Percentiles rank a stretch among this genome's conserved stretches.
phyloP scores from a whole-genome alignment of 35 echinoderm and acorn worm genomes.

The Apostichopus parvimensis region DNA sequence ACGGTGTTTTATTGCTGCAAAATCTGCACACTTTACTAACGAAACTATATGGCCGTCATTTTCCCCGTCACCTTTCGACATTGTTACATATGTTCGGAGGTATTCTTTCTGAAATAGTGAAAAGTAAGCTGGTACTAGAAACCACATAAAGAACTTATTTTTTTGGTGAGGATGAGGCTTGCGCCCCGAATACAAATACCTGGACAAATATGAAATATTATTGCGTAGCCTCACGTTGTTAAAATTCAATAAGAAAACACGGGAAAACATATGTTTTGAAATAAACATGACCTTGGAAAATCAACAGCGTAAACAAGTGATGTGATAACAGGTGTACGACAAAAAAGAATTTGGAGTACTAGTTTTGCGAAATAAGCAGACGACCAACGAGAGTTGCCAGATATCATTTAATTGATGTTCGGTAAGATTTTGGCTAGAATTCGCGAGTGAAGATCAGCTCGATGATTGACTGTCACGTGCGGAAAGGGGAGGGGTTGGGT shows the following conservation, averaged over 20 bases:
- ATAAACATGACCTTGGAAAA: background rate
- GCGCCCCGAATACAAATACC: background rate
- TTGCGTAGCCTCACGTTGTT: background rate
- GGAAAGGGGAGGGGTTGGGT: no score
- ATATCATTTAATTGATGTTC: no score
- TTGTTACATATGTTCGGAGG: background rate
- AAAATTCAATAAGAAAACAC: background rate
- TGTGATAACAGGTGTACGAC: background rate
- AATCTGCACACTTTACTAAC: constrained; percentile 75
- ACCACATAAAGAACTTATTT: no score
- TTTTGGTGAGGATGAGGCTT: background rate
- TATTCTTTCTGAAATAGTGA: no score
- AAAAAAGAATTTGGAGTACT: background rate
- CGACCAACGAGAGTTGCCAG: no score
- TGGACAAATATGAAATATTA: background rate
- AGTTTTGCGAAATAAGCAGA: background rate
- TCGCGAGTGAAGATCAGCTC: no score
- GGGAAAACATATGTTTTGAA: background rate
- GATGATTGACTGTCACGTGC: no score
- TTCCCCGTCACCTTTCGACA: background rate
- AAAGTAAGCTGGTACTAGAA: no score
- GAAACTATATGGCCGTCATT: background rate
- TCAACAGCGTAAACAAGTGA: background rate
- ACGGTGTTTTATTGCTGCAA: constrained; percentile 84
- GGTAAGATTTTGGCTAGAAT: no score